Conservation (phyloP, 64 coral and sea anemone genomes). For the Porites lutea region DNA sequence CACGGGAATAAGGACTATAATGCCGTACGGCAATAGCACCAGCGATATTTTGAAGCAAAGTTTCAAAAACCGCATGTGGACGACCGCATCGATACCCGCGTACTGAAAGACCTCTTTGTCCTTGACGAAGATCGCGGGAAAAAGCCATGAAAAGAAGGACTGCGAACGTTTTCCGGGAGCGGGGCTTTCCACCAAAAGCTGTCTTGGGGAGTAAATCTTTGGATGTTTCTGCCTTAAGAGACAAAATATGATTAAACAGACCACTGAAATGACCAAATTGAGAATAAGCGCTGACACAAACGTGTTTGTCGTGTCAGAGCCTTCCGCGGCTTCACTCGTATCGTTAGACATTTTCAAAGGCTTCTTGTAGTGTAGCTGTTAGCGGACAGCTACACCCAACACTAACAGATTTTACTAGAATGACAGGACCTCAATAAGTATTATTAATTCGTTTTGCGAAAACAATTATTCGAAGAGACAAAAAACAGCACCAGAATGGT, state of each 20-base stretch:
- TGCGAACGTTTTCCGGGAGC: constrained; percentile 79
- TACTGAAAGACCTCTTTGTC: constrained; percentile 88
- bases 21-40: constrained; percentile 83
- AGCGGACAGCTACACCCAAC: neutral
- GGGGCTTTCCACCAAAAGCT: constrained; percentile 79
- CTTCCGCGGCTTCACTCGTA: neutral
- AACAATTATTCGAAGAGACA: too few relatives aligned
- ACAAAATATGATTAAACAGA: constrained; percentile 85
- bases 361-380: neutral
- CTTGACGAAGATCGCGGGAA: constrained; percentile 85
- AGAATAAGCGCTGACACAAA: constrained; percentile 78
- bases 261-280: constrained; percentile 70
- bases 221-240: constrained; percentile 72
- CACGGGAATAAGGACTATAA: constrained; percentile 84
- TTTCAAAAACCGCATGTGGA: constrained; percentile 89
- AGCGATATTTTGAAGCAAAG: constrained; percentile 93
- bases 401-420: neutral
- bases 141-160: constrained; percentile 88
- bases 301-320: constrained; percentile 52
- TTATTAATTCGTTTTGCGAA: neutral
- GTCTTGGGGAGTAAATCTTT: constrained; percentile 74
- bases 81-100: constrained; percentile 90
- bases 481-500: too few relatives aligned
- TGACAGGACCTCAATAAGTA: neutral
- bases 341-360: constrained; percentile 3